These are phyloP conservation scores for Tetrapedia diversipes DNA, from an alignment of 2,888 invertebrate species.

Conservation along the genomic window DNA sequence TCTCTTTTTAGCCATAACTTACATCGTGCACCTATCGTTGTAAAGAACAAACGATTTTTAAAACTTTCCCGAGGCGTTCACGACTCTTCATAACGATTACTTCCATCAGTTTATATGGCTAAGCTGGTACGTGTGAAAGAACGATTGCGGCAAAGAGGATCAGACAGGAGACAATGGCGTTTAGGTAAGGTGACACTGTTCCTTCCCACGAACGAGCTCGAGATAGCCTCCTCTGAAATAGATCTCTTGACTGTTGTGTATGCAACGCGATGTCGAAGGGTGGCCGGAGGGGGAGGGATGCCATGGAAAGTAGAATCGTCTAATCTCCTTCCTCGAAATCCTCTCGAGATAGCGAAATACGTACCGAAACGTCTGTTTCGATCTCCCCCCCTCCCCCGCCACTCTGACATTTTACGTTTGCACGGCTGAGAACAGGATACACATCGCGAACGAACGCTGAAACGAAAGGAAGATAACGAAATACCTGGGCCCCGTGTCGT, in stretches of 20 bases:
- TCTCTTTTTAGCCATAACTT: not conserved
- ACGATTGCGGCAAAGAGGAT: slow-evolving; percentile 46
- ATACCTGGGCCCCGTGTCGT: slow-evolving; percentile 4
- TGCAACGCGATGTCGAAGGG: slow-evolving; percentile 49
- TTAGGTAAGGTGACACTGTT: slow-evolving; percentile 67
- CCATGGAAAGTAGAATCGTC: slow-evolving; percentile 52
- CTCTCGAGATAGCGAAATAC: slow-evolving; percentile 45
- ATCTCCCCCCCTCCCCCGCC: too few relatives aligned
- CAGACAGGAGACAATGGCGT: slow-evolving; percentile 43
- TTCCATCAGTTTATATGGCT: slow-evolving; percentile 1
- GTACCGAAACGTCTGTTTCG: slow-evolving; percentile 27
- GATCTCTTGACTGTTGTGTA: slow-evolving; percentile 60
- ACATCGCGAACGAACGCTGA: slow-evolving; percentile 19
- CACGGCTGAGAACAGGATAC: slow-evolving; percentile 21
- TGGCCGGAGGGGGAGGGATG: slow-evolving; percentile 30
- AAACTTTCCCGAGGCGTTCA: slow-evolving; percentile 3
- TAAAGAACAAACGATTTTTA: not conserved
- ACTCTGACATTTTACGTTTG: slow-evolving; percentile 35
- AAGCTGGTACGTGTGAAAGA: slow-evolving; percentile 8
- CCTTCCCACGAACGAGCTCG: slow-evolving; percentile 71
- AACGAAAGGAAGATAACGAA: slow-evolving; percentile 32
- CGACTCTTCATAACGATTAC: slow-evolving; percentile 11
- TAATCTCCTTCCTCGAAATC: slow-evolving; percentile 61
- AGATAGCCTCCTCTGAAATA: slow-evolving; percentile 73
- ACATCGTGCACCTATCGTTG: too few relatives aligned